Evolutionary conservation across 2,113 vertebrate genomes (phyloP).

Genomic region (Otus sunia): DNA sequence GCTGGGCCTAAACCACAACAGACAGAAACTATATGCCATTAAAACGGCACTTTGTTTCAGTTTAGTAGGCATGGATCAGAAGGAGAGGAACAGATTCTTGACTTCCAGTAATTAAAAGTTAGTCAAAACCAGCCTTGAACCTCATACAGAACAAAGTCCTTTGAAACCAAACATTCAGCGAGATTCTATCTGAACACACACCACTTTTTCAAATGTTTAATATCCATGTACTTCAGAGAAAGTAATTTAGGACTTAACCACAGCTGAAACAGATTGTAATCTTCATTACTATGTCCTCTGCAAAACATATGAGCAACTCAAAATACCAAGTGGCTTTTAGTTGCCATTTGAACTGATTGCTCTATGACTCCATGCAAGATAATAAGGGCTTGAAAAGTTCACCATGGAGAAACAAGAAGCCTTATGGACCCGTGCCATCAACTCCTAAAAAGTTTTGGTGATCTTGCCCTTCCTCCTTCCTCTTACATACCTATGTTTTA

Average conservation of each 20-base stretch:
- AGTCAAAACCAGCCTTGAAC: neutral
- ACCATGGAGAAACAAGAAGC: neutral
- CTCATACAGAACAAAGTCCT: neutral
- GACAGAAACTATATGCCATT: neutral
- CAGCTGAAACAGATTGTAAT: neutral
- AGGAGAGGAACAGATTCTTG: neutral
- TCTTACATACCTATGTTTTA: neutral
- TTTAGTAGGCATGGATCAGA: neutral
- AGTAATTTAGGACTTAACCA: neutral
- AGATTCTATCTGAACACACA: neutral
- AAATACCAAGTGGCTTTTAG: neutral
- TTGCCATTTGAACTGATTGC: neutral
- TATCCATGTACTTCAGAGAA: neutral
- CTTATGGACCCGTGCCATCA: neutral
- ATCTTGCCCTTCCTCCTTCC: neutral
- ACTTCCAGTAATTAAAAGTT: neutral
- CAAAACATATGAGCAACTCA: neutral
- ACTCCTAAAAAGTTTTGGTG: neutral
- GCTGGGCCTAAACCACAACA: neutral
- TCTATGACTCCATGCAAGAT: neutral
- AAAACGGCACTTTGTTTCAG: neutral
- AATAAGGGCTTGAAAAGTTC: neutral
- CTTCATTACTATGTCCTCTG: neutral
- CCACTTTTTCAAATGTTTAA: neutral
- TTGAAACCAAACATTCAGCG: neutral